These are phyloP conservation scores for Stichodactyla mertensii DNA, from an alignment of 64 coral and sea anemone genomes.

Conservation along the genomic window DNA sequence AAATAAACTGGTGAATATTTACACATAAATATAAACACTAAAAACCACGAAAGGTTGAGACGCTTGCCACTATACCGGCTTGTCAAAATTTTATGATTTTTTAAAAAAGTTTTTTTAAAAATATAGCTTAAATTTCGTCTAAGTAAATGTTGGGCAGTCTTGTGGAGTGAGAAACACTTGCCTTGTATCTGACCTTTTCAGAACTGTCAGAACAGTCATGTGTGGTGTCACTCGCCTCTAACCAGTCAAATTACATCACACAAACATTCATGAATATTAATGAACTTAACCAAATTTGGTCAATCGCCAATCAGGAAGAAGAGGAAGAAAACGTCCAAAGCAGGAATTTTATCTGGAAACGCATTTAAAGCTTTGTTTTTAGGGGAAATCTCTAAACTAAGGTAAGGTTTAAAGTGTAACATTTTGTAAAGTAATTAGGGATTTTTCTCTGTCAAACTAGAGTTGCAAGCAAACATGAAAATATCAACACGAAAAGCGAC, in stretches of 20 bases:
- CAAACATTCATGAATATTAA: conserved; percentile 36
- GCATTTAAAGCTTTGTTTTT: conserved; percentile 17
- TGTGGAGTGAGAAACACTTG: background rate
- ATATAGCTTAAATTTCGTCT: background rate
- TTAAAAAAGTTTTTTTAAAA: background rate
- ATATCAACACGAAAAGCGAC: background rate
- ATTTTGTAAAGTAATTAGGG: background rate
- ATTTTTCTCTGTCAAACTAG: background rate
- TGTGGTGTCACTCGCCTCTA: conserved; percentile 18
- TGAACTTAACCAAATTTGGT: conserved; percentile 11
- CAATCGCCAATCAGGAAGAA: background rate
- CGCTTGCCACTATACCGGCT: background rate
- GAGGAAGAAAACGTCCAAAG: background rate
- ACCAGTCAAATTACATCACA: conserved; percentile 35
- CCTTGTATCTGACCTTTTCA: background rate
- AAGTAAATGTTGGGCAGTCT: background rate
- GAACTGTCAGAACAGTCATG: background rate
- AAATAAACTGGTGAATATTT: background rate
- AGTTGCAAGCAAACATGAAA: background rate
- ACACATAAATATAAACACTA: background rate
- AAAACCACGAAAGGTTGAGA: background rate
- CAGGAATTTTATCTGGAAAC: background rate
- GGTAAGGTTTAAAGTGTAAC: background rate
- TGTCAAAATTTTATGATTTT: background rate
- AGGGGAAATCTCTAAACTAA: background rate